These are phyloP conservation scores for Tautogolabrus adspersus DNA, from an alignment of 2,113 vertebrate genomes.

Conservation along the genomic window DNA sequence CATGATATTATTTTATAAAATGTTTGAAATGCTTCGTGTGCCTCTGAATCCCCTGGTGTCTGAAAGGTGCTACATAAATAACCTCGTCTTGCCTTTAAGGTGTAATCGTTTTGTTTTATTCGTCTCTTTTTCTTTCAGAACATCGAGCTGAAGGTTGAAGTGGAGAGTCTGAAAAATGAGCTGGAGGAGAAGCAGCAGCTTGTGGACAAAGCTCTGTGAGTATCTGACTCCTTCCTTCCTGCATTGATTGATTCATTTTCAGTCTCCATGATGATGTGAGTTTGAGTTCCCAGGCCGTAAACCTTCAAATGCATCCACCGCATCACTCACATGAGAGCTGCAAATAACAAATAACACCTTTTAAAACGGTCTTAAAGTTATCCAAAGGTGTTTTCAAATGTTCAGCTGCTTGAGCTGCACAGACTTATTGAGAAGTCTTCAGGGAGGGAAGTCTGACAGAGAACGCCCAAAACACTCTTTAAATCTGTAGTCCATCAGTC, in stretches of 20 bases:
- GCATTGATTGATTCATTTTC: too few species aligned
- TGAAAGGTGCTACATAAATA: too few species aligned
- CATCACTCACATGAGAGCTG: neutral
- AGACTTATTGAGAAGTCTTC: conserved; percentile 5
- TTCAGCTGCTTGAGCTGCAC: conserved; percentile 9
- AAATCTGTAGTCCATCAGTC: too few species aligned
- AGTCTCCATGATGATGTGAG: neutral
- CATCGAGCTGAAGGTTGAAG: conserved; percentile 95
- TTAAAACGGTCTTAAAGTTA: too few species aligned
- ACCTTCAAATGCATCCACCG: neutral
- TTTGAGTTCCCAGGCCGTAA: neutral
- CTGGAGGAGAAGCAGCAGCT: conserved; percentile 91
- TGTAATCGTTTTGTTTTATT: too few species aligned
- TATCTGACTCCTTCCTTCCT: conserved; percentile 12
- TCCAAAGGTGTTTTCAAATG: too few species aligned
- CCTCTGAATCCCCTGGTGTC: too few species aligned
- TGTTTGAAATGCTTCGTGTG: too few species aligned
- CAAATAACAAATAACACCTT: too few species aligned
- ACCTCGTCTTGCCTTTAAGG: too few species aligned
- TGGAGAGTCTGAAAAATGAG: conserved; percentile 94
- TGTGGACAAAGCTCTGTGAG: conserved; percentile 89
- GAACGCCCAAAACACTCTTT: conserved; percentile 35
- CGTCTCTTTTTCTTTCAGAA: conserved; percentile 82
- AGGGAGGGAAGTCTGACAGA: conserved; percentile 8
- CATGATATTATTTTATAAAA: too few species aligned